Evolutionary conservation across 2,113 vertebrate species (phyloP).

Genomic region (Catagonus wagneri): DNA sequence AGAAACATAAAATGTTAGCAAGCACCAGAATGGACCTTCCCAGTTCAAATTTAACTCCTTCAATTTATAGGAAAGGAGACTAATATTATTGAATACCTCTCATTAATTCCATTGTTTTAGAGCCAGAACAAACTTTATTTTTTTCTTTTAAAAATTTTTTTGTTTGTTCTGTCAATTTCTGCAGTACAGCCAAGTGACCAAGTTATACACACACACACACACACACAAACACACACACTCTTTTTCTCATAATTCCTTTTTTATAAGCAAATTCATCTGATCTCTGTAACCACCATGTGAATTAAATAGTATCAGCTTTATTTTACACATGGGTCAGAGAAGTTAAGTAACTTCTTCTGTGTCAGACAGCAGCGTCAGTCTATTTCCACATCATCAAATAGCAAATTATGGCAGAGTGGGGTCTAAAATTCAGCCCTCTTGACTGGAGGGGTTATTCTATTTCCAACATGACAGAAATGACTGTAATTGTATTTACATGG

Average conservation of each 20-base stretch:
- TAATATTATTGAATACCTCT: slow-evolving; percentile 10
- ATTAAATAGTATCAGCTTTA: slow-evolving; percentile 28
- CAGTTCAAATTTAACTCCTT: neutral
- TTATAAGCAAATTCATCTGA: slow-evolving; percentile 28
- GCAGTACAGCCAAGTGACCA: too few relatives aligned
- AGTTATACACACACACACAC: too few relatives aligned
- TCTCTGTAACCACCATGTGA: neutral
- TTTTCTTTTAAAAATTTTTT: too few relatives aligned
- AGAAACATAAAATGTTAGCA: slow-evolving; percentile 37
- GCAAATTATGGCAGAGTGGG: neutral
- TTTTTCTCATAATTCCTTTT: neutral
- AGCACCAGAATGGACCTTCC: slow-evolving; percentile 4
- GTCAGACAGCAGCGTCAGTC: neutral
- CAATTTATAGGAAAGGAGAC: neutral
- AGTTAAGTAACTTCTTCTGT: neutral
- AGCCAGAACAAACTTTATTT: too few relatives aligned
- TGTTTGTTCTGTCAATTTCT: too few relatives aligned
- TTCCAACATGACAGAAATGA: slow-evolving; percentile 13
- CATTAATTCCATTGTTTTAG: neutral
- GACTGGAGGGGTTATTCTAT: slow-evolving; percentile 32
- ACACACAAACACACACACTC: too few relatives aligned
- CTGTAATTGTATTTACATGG: slow-evolving; percentile 61
- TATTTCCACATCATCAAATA: neutral
- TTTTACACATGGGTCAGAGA: slow-evolving; percentile 31
- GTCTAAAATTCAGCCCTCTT: slow-evolving; percentile 41